phyloP scores from a whole-genome alignment of 2,113 vertebrate species.

The Morone saxatilis region DNA sequence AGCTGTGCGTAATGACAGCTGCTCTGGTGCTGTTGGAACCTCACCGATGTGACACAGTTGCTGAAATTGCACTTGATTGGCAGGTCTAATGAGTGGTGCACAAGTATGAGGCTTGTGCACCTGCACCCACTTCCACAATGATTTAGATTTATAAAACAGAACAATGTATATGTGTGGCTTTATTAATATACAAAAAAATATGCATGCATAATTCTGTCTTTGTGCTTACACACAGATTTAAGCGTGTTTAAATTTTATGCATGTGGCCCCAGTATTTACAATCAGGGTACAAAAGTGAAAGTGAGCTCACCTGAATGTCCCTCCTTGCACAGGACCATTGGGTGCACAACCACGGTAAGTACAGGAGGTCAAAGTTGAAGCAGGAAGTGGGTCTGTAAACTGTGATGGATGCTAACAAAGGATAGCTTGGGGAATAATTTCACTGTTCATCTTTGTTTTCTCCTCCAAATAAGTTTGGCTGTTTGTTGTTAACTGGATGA shows the following conservation, averaged over 20 bases:
- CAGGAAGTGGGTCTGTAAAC: not conserved
- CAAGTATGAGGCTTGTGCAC: not conserved
- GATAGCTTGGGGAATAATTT: not conserved
- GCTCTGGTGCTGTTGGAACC: not conserved
- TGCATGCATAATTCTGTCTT: not conserved
- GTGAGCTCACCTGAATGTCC: not conserved
- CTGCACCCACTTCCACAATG: not conserved
- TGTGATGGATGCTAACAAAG: not conserved
- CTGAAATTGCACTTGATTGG: not conserved
- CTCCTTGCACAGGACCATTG: not conserved
- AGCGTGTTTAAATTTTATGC: not conserved
- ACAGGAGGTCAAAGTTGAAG: not conserved
- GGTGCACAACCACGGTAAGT: not conserved
- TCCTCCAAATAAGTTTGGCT: not conserved
- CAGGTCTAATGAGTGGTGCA: not conserved
- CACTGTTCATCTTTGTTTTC: not conserved
- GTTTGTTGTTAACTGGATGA: not conserved
- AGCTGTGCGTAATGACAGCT: not conserved
- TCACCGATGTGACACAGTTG: not conserved
- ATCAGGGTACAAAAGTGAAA: not conserved
- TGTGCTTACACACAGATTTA: not conserved
- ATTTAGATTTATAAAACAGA: not conserved
- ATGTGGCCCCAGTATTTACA: not conserved
- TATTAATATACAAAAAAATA: not conserved
- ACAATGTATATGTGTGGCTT: not conserved